Conservation (phyloP, 2,888 invertebrate genomes). For the Tribolium freemani region DNA sequence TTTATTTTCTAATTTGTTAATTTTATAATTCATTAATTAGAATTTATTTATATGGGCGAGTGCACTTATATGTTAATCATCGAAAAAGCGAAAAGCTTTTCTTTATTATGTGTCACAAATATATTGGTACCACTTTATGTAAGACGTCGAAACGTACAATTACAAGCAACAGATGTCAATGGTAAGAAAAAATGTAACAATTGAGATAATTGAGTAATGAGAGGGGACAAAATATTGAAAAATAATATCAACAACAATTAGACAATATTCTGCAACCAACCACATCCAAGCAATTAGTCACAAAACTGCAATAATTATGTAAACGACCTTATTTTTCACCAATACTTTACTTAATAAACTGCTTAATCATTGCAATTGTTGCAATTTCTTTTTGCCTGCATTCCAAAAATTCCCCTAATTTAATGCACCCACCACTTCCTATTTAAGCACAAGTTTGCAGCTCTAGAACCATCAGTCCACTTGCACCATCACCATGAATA, state of each 20-base stretch:
- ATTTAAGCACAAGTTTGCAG: slow-evolving; percentile 2
- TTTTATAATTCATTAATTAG: neutral
- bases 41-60: neutral
- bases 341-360: slow-evolving; percentile 7
- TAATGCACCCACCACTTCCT: slow-evolving; percentile 1
- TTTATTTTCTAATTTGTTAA: slow-evolving; percentile 10
- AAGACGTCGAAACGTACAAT: neutral
- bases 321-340: slow-evolving; percentile 34
- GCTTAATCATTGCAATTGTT: slow-evolving; percentile 18
- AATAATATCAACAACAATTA: neutral
- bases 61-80: neutral
- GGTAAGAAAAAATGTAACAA: neutral
- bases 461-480: neutral
- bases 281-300: slow-evolving; percentile 37
- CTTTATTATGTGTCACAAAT: neutral
- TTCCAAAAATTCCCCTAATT: slow-evolving; percentile 9
- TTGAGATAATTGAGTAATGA: neutral
- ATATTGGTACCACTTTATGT: neutral
- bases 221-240: neutral
- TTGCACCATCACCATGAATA: neutral
- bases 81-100: neutral
- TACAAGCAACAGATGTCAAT: neutral
- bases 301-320: slow-evolving; percentile 35
- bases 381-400: slow-evolving; percentile 20
- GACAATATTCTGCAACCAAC: slow-evolving; percentile 14